Evolutionary conservation across 1,140 invertebrate species (phyloP), one percentile per base, ranked within the genome.

Genomic region (Nephila pilipes): DNA sequence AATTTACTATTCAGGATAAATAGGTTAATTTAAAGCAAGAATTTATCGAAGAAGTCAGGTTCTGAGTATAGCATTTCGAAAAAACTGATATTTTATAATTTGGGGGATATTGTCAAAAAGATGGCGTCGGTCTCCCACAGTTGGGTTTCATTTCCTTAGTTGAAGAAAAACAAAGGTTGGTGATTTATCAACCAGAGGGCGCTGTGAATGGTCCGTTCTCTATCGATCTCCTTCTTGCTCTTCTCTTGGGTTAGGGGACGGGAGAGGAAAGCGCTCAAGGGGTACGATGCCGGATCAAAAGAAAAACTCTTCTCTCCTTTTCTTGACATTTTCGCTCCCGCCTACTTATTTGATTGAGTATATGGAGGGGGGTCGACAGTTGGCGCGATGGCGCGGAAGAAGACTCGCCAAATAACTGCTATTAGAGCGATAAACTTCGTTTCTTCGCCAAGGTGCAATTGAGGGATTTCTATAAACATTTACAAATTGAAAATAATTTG

Each of bases 221-320:
- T 60, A 92, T 92, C 91, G 91, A 92, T 92, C 91, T 38, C 63
- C 55, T 92, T 79, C 55, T 87, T 81, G 81, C 81, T 92, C 63
- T 87, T 92, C 91, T 92, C 91, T 92, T 81, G 80, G 58, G 60
- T 22, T 38, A 57, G 79, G 87, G 79, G 29, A 63, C n/a, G 8
- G 60, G 63, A 32, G 87, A 75, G 63, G 29, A 60, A 20, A 54
- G 69, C 22, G 55, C 46, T 55, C 29, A 80, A 22, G 25, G 75
- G 65, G 88, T 46, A 90, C 55, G 90, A 46, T 36, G 91, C 14
- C 46, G 65, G 91, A 87, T 65, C 54, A 92, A 87, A 87, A 92
- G 63, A 92, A 92, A 92, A 92, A 87, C 80, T 63, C 85, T 83
- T 83, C 18, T 87, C 63, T 92, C 75, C 54, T 92, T 92, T 92